Conservation (phyloP, 2,888 invertebrate species). For the Drosophila affinis region DNA sequence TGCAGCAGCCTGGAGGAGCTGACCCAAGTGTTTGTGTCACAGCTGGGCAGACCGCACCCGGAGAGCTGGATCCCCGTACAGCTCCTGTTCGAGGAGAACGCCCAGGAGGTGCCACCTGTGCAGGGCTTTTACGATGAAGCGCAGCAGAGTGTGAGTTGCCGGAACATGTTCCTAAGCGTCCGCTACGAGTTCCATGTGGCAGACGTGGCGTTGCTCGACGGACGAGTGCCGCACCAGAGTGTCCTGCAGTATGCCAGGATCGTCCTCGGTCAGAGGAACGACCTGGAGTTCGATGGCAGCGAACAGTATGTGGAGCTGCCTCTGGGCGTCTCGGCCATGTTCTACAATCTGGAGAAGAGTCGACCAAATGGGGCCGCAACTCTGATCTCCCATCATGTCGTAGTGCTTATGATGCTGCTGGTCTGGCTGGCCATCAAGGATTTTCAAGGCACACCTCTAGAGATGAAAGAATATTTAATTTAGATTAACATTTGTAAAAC, state of each 20-base stretch:
- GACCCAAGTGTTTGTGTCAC: slow-evolving; percentile 68
- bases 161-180: slow-evolving; percentile 80
- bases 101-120: slow-evolving; percentile 43
- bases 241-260: slow-evolving; percentile 72
- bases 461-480: not conserved
- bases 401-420: not conserved
- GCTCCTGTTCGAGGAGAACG: slow-evolving; percentile 53
- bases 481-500: not conserved
- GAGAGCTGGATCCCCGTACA: slow-evolving; percentile 76
- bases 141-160: slow-evolving; percentile 77
- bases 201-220: slow-evolving; percentile 44
- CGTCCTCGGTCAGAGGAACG: slow-evolving; percentile 76
- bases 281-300: slow-evolving; percentile 79
- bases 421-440: not conserved
- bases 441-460: not conserved
- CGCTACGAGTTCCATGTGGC: slow-evolving; percentile 79
- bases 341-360: slow-evolving; percentile 66
- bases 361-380: not conserved
- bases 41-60: slow-evolving; percentile 77
- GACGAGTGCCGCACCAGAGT: slow-evolving; percentile 66
- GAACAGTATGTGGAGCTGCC: slow-evolving; percentile 78
- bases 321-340: slow-evolving; percentile 77
- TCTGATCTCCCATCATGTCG: fast-evolving
- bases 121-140: slow-evolving; percentile 63
- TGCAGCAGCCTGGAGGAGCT: slow-evolving; percentile 47